phyloP scores from a whole-genome alignment of 1,140 invertebrate species.

The Coelopa frigida region DNA sequence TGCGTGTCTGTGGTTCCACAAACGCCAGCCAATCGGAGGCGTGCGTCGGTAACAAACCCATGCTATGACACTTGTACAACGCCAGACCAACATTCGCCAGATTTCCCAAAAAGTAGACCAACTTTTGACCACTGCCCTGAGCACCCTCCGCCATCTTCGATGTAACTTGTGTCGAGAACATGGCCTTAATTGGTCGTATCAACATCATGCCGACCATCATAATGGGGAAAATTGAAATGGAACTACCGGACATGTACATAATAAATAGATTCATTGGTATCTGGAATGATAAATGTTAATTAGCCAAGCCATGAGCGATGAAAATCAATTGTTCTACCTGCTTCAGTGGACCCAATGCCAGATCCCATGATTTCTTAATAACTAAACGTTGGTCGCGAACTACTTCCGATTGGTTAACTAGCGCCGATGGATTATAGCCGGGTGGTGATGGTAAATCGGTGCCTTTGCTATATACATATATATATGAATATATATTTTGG shows the following conservation, averaged over 20 bases:
- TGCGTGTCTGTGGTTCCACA: slow-evolving; percentile 79
- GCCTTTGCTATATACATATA: slow-evolving; percentile 28
- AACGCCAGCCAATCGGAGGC: slow-evolving; percentile 98
- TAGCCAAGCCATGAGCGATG: neutral
- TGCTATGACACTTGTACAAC: slow-evolving; percentile 97
- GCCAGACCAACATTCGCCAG: slow-evolving; percentile 87
- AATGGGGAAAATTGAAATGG: slow-evolving; percentile 99
- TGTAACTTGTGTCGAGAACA: slow-evolving; percentile 83
- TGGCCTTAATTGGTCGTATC: slow-evolving; percentile 88
- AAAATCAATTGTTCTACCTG: slow-evolving; percentile 47
- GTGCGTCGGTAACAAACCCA: slow-evolving; percentile 96
- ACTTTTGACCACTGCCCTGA: slow-evolving; percentile 82
- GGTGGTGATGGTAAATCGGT: slow-evolving; percentile 66
- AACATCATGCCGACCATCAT: slow-evolving; percentile 99
- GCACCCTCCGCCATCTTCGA: slow-evolving; percentile 96
- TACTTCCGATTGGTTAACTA: slow-evolving; percentile 64
- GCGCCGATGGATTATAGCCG: slow-evolving; percentile 68
- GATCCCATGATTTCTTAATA: slow-evolving; percentile 96
- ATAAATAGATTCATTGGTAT: slow-evolving; percentile 99
- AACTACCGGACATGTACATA: slow-evolving; percentile 99
- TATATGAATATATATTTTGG: slow-evolving; percentile 2
- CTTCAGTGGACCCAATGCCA: slow-evolving; percentile 90
- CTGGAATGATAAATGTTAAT: slow-evolving; percentile 14
- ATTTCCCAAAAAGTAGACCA: slow-evolving; percentile 93
- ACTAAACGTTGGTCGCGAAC: slow-evolving; percentile 73